phyloP scores from a whole-genome alignment of 2,888 invertebrate genomes.

The Keiferia lycopersicella region DNA sequence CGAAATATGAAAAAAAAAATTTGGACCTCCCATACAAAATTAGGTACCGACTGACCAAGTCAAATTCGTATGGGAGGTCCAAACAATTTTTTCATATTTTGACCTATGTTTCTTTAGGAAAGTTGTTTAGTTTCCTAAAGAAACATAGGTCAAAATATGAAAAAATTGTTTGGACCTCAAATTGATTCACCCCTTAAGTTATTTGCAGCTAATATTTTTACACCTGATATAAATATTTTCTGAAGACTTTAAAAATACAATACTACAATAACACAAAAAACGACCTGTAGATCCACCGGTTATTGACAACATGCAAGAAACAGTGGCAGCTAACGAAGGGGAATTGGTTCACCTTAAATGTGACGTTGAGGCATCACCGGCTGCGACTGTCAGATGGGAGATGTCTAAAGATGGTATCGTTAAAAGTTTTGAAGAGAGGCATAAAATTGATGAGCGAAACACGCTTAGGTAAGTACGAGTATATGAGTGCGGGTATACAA shows the following conservation, averaged over 20 bases:
- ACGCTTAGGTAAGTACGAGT: constrained; percentile 55
- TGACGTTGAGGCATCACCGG: constrained; percentile 57
- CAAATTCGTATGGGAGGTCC: too few species aligned
- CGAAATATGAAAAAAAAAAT: too few species aligned
- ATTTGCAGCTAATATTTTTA: too few species aligned
- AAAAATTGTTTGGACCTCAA: too few species aligned
- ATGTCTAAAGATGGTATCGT: constrained; percentile 51
- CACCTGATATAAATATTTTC: neutral
- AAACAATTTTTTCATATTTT: too few species aligned
- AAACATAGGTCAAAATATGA: too few species aligned
- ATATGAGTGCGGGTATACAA: neutral
- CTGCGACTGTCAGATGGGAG: constrained; percentile 60
- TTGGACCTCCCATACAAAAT: too few species aligned
- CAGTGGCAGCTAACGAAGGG: constrained; percentile 46
- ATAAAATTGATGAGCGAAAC: constrained; percentile 48
- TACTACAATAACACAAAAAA: neutral
- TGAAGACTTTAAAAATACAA: neutral
- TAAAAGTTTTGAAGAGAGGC: constrained; percentile 47
- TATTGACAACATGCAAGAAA: constrained; percentile 45
- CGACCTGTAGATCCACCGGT: constrained; percentile 53
- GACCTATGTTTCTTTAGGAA: too few species aligned
- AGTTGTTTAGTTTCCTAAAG: too few species aligned
- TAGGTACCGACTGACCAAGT: too few species aligned
- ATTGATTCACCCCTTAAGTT: too few species aligned
- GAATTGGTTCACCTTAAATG: constrained; percentile 52